Conservation (phyloP, 1,140 invertebrate species). For the Halesus radiatus region DNA sequence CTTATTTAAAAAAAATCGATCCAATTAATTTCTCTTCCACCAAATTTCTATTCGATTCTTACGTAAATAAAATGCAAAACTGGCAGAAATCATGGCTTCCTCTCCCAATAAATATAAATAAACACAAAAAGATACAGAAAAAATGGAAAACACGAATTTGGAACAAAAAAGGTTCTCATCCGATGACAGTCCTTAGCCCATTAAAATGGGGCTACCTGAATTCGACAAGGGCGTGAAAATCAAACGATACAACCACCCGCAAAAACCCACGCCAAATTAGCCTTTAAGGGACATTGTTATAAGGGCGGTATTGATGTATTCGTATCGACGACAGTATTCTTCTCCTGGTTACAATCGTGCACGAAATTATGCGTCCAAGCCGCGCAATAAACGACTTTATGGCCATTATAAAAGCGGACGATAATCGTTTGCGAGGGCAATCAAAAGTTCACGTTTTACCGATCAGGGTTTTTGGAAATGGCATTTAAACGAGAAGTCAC, state of each 20-base stretch:
- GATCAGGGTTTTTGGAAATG: slow-evolving; percentile 46
- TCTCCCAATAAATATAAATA: slow-evolving; percentile 45
- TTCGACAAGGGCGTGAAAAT: slow-evolving; percentile 10
- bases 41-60: neutral
- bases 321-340: slow-evolving; percentile 10
- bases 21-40: slow-evolving; percentile 2
- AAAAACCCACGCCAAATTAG: slow-evolving; percentile 12
- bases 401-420: slow-evolving; percentile 39
- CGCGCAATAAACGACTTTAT: slow-evolving; percentile 43
- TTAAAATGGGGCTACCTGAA: slow-evolving; percentile 57
- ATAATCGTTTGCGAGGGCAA: slow-evolving; percentile 36
- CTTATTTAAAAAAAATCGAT: neutral
- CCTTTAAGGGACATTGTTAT: neutral
- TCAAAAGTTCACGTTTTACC: slow-evolving; percentile 45
- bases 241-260: slow-evolving; percentile 13
- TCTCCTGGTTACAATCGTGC: slow-evolving; percentile 33
- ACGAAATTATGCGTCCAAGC: slow-evolving; percentile 41
- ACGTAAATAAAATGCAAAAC: neutral
- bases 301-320: neutral
- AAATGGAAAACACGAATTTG: slow-evolving; percentile 40
- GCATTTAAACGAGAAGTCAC: slow-evolving; percentile 43
- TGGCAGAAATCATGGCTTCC: slow-evolving; percentile 48
- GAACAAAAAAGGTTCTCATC: slow-evolving; percentile 50
- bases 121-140: slow-evolving; percentile 11
- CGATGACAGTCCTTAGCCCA: slow-evolving; percentile 56